A percentile compares a stretch with the other conserved stretches of the same genome.
Evolutionary conservation across 2,113 vertebrate genomes (phyloP).

Genomic region (Pedionomus torquatus): DNA sequence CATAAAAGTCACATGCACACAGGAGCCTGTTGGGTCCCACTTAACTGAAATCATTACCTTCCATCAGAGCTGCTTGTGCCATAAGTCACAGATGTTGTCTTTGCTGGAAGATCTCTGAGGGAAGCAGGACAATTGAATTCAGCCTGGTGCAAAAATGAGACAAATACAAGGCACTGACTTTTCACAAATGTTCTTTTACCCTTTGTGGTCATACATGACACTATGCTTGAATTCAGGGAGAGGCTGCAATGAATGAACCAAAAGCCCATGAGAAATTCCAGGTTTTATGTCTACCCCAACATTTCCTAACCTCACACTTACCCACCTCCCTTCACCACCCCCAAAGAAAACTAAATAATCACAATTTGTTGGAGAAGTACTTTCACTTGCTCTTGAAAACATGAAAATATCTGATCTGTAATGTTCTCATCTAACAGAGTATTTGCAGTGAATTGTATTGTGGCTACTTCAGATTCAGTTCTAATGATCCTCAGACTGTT

Average conservation of each 20-base stretch:
- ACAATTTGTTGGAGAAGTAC: background rate
- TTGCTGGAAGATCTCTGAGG: background rate
- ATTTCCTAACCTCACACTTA: background rate
- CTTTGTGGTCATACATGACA: background rate
- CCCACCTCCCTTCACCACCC: too few relatives aligned
- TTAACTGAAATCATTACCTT: background rate
- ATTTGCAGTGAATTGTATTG: background rate
- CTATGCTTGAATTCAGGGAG: background rate
- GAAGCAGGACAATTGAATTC: background rate
- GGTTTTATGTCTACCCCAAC: background rate
- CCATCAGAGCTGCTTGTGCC: background rate
- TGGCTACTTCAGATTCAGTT: background rate
- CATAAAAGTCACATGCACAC: accelerated
- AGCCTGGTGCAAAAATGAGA: background rate
- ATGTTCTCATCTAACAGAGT: accelerated
- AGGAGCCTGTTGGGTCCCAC: background rate
- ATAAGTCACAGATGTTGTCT: background rate
- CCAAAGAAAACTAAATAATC: background rate
- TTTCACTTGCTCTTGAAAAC: background rate
- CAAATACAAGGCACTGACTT: background rate
- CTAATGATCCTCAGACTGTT: background rate
- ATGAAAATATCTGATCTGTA: background rate
- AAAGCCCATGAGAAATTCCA: background rate
- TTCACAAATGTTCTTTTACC: background rate
- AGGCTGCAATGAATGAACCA: background rate